These are phyloP conservation scores for Lagopus leucura DNA, from an alignment of 2,113 vertebrate genomes.

Conservation along the genomic window DNA sequence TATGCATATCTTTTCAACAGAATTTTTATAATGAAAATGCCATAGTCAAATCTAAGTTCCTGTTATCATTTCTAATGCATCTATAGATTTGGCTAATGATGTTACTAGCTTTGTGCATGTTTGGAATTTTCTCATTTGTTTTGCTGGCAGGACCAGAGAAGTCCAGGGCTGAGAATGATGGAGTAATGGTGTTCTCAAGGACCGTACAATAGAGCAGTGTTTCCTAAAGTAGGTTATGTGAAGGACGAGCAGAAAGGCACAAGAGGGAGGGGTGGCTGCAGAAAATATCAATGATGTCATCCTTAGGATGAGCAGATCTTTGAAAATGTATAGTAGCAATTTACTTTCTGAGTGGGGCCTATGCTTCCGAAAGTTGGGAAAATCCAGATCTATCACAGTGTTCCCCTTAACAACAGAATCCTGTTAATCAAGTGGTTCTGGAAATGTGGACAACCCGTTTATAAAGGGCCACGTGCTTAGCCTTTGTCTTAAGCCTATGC, in stretches of 20 bases:
- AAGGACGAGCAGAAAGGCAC: slow-evolving; percentile 44
- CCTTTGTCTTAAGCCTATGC: slow-evolving; percentile 65
- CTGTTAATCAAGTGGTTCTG: not conserved
- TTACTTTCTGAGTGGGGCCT: not conserved
- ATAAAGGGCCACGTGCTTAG: slow-evolving; percentile 21
- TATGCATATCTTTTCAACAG: not conserved
- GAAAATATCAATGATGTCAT: slow-evolving; percentile 52
- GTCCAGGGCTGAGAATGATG: slow-evolving; percentile 27
- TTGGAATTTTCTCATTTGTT: slow-evolving; percentile 40
- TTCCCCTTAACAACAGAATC: not conserved
- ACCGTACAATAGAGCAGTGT: slow-evolving; percentile 50
- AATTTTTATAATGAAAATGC: not conserved
- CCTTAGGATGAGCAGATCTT: slow-evolving; percentile 17
- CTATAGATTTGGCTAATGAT: not conserved
- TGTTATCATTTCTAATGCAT: not conserved
- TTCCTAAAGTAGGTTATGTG: slow-evolving; percentile 61
- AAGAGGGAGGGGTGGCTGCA: not conserved
- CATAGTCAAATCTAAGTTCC: not conserved
- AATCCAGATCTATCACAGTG: not conserved
- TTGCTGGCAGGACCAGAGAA: not conserved
- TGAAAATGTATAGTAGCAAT: not conserved
- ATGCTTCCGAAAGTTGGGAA: not conserved
- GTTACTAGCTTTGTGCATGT: not conserved
- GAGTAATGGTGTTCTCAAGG: slow-evolving; percentile 26
- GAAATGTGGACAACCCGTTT: slow-evolving; percentile 42